These are phyloP conservation scores for Paramormyrops kingsleyae DNA, from an alignment of 2,113 vertebrate species.

Conservation along the genomic window DNA sequence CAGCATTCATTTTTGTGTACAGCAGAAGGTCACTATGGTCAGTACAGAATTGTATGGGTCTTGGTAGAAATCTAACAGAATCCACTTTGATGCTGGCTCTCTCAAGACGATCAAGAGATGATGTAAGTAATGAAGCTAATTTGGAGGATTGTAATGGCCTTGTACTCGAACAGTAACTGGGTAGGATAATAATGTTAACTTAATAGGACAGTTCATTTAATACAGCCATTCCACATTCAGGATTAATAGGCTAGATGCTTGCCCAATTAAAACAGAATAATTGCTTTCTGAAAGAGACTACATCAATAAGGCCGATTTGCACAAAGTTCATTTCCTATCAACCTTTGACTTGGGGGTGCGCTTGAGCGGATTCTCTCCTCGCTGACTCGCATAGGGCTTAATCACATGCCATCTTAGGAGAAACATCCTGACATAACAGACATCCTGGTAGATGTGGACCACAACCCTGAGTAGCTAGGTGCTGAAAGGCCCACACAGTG, in stretches of 20 bases:
- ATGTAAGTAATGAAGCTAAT: slow-evolving; percentile 40
- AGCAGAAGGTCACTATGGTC: background rate
- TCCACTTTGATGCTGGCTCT: background rate
- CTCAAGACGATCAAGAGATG: slow-evolving; percentile 17
- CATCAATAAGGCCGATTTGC: background rate
- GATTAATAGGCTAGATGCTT: slow-evolving; percentile 26
- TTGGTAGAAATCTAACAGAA: background rate
- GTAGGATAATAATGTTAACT: slow-evolving; percentile 43
- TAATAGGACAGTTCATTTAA: slow-evolving; percentile 42
- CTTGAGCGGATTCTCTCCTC: background rate
- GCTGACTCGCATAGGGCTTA: background rate
- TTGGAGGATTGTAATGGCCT: slow-evolving; percentile 25
- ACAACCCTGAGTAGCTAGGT: background rate
- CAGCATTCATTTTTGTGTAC: background rate
- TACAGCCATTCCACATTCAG: slow-evolving; percentile 34
- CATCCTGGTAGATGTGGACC: background rate
- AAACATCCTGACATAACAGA: background rate
- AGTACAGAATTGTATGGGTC: background rate
- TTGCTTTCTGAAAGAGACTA: slow-evolving; percentile 30
- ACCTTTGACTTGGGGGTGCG: background rate
- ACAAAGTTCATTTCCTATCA: background rate
- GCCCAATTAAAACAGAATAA: slow-evolving; percentile 50
- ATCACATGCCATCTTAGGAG: background rate
- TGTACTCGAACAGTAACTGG: slow-evolving; percentile 22
- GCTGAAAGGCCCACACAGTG: background rate